These are phyloP conservation scores for Pelobates fuscus DNA, from an alignment of 2,113 vertebrate genomes.

Conservation along the genomic window DNA sequence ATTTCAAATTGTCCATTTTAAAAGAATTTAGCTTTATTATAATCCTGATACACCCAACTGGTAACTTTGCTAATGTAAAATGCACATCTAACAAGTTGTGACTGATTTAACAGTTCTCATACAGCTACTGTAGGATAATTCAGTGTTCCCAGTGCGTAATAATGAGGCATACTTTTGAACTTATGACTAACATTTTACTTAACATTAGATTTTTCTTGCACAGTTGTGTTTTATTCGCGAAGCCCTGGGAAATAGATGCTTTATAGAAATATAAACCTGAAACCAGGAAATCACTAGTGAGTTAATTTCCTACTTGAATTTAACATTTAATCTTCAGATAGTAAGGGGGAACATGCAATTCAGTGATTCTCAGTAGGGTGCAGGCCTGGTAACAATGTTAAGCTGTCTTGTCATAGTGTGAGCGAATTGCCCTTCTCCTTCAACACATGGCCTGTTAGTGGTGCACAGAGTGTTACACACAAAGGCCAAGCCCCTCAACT, in stretches of 20 bases:
- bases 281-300: no score
- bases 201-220: no score
- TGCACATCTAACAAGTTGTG: conserved; percentile 7
- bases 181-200: no score
- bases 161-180: background rate
- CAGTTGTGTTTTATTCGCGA: background rate
- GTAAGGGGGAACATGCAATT: background rate
- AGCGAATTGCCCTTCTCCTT: conserved; percentile 7
- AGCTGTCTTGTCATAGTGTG: background rate
- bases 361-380: background rate
- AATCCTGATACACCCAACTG: no score
- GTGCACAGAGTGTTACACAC: conserved; percentile 1
- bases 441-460: conserved; percentile 15
- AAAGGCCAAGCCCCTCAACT: conserved; percentile 9
- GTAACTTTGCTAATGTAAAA: background rate
- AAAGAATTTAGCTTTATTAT: no score
- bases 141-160: background rate
- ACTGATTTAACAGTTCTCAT: conserved; percentile 8
- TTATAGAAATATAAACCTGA: background rate
- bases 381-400: conserved; percentile 16
- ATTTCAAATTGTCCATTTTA: background rate
- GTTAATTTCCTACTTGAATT: background rate
- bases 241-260: background rate
- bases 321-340: background rate
- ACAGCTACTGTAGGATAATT: background rate